A percentile compares a stretch with the other conserved stretches of the same genome.
Conservation (phyloP, 2,888 invertebrate genomes). For the Ophion slaviceki region DNA sequence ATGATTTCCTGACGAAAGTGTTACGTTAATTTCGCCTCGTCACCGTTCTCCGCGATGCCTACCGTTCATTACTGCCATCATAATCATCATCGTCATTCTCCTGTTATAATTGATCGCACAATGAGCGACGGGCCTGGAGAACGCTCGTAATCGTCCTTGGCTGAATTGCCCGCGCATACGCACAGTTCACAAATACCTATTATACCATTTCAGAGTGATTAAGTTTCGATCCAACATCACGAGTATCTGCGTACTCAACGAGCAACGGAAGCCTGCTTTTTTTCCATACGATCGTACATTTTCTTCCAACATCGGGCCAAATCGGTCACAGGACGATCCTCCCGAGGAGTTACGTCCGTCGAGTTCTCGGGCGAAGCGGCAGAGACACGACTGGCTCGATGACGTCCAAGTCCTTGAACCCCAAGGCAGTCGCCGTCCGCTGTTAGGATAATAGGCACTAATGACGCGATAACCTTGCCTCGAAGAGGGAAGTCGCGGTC, state of each 20-base stretch:
- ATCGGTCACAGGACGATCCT: too few species aligned
- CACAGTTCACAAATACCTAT: neutral
- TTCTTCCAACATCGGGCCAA: too few species aligned
- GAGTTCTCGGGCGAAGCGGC: too few species aligned
- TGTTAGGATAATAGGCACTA: neutral
- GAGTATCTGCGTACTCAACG: too few species aligned
- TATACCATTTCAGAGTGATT: neutral
- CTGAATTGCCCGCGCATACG: conserved; percentile 36
- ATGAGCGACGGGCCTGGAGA: conserved; percentile 37
- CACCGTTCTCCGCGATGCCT: conserved; percentile 35
- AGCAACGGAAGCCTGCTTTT: too few species aligned
- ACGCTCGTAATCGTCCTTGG: conserved; percentile 48
- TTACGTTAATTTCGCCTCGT: conserved; percentile 14
- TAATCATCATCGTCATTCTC: conserved; percentile 33
- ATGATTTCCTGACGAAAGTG: neutral
- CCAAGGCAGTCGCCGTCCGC: neutral
- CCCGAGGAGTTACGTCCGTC: neutral
- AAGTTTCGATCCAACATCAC: neutral
- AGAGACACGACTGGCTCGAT: neutral
- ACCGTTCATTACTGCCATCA: conserved; percentile 24
- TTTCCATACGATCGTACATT: too few species aligned
- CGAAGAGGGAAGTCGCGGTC: conserved; percentile 6
- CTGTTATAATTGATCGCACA: conserved; percentile 59
- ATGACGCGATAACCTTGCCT: conserved; percentile 10
- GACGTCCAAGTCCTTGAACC: neutral